Conservation (phyloP, 2,113 vertebrate genomes). For the Ivindomyrus marchei region DNA sequence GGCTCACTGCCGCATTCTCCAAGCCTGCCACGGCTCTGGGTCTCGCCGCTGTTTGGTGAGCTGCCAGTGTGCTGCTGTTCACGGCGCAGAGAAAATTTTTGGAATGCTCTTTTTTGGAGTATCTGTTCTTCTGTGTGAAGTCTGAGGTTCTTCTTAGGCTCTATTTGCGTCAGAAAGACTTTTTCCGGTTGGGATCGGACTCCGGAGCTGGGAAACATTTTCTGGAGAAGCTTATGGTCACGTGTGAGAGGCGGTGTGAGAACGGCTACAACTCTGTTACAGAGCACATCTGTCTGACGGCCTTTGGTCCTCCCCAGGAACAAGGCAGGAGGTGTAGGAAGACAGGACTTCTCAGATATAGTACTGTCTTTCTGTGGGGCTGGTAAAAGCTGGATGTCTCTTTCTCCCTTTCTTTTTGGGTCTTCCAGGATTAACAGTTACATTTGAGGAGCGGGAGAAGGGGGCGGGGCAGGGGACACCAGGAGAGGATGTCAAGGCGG, state of each 20-base stretch:
- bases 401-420: constrained; percentile 12
- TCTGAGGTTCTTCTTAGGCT: neutral
- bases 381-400: neutral
- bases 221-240: neutral
- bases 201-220: neutral
- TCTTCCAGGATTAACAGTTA: neutral
- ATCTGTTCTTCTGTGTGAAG: neutral
- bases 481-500: constrained; percentile 56
- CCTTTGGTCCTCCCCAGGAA: neutral
- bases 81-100: neutral
- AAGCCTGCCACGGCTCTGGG: neutral
- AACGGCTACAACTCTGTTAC: constrained; percentile 4
- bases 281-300: constrained; percentile 19
- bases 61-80: neutral
- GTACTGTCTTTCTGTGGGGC: neutral
- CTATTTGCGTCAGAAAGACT: neutral
- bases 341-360: neutral
- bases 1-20: constrained; percentile 19
- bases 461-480: constrained; percentile 4
- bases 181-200: neutral
- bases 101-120: neutral
- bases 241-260: constrained; percentile 7
- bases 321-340: neutral
- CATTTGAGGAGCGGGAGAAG: neutral
- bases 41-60: neutral